Evolutionary conservation across 2,797 vertebrate species (phyloP).

Genomic region (Spinibarbus caldwelli): DNA sequence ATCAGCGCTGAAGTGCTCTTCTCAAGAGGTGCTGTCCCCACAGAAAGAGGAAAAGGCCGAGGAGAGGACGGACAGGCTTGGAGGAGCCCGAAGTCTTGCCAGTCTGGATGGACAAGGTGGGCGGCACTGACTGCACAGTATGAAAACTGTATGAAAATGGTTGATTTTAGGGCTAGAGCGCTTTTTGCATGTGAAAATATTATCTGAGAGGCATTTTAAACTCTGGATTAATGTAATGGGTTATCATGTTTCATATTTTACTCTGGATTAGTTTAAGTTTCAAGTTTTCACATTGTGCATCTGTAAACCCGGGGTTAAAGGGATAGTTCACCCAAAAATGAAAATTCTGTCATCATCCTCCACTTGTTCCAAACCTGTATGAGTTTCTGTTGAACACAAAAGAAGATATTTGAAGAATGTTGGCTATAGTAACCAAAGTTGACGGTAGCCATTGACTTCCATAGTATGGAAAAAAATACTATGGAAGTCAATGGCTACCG

Average conservation of each 20-base stretch:
- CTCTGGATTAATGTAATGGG: not conserved
- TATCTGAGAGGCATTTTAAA: too few species aligned
- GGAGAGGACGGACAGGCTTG: slow-evolving; percentile 82
- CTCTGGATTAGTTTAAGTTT: not conserved
- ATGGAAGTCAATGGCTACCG: too few species aligned
- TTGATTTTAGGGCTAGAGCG: too few species aligned
- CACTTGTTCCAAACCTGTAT: not conserved
- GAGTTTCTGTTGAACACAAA: not conserved
- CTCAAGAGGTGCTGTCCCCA: slow-evolving; percentile 91
- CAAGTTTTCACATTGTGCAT: not conserved
- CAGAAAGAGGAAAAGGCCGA: slow-evolving; percentile 84
- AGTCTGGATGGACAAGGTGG: slow-evolving; percentile 96
- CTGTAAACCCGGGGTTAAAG: not conserved
- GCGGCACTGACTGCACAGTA: not conserved
- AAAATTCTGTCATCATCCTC: not conserved
- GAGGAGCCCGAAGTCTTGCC: slow-evolving; percentile 87
- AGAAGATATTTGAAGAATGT: not conserved
- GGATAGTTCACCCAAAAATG: not conserved
- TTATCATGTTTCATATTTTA: not conserved
- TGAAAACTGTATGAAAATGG: not conserved
- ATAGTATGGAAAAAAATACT: not conserved
- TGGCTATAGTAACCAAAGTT: not conserved
- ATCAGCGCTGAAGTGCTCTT: slow-evolving; percentile 88
- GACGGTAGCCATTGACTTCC: not conserved
- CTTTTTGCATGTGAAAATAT: too few species aligned